Evolutionary conservation across 1,140 invertebrate genomes (phyloP), one percentile per base, ranked within the genome.

Genomic region (Araneus ventricosus): DNA sequence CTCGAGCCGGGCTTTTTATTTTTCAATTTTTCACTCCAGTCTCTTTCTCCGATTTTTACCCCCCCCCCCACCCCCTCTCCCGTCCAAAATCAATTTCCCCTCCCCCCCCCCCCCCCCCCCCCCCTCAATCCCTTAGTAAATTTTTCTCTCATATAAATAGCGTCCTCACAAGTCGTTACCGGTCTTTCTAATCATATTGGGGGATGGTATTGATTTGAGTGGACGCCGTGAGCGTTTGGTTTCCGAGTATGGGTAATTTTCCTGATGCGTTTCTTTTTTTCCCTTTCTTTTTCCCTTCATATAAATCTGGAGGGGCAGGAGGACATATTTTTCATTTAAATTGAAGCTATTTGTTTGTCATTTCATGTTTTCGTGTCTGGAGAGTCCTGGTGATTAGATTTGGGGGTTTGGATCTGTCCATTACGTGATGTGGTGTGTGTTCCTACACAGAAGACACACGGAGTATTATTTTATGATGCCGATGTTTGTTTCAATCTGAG

Each of bases 21-120:
- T 88, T 88, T 75, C 87, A 88, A 88, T 88, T 75, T 88, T 88
- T 88, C 87, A 88, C 34, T 67, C 27, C 27, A 59, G 14, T 27
- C 24, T 88, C 45, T 88, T 88, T 45, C 82, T 84, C 37, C 41
- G 41, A 52, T 84, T 84, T 84, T 57, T 57, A 45, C n/a, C 14
- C 82, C 41, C n/a, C n/a, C 39, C 24, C 41, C 27, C 41, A 7
- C 14, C 82, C 41, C n/a, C n/a, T 22, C 24, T 41, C 27, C 41
- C 3, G 10, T 10, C 27, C 82, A 80, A 37, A 37, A 37, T 80
- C 41, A 52, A 84, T 27, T 84, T 84, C 27, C n/a, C 24, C n/a
- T 45, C 20, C 45, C 3, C 45, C 17, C 30, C 75, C 30, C 41
- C 24, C 45, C 82, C 82, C 41, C 41, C 45, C 80, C 82, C 82